Conservation (phyloP, 2,888 invertebrate species). For the Stenurella melanura region DNA sequence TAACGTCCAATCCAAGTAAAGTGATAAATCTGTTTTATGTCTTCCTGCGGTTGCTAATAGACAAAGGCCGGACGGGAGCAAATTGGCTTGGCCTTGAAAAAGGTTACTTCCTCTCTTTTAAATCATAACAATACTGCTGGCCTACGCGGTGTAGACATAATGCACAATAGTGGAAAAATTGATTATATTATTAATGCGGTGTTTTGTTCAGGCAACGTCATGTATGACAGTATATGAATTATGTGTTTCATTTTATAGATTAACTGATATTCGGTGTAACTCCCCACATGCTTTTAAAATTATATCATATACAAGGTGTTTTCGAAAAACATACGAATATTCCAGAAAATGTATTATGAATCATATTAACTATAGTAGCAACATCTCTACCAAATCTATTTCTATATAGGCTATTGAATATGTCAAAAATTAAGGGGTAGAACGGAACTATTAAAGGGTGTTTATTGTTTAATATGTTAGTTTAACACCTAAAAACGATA, state of each 20-base stretch:
- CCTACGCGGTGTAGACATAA: neutral
- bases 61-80: neutral
- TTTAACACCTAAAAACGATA: too few relatives aligned
- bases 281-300: too few relatives aligned
- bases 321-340: too few relatives aligned
- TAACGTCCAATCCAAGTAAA: too few relatives aligned
- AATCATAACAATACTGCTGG: neutral
- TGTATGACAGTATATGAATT: neutral
- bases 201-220: neutral
- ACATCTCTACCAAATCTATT: too few relatives aligned
- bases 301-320: too few relatives aligned
- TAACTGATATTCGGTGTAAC: neutral
- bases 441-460: too few relatives aligned
- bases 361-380: too few relatives aligned
- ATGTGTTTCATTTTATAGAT: neutral
- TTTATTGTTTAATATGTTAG: too few relatives aligned
- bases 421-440: too few relatives aligned
- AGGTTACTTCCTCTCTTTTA: constrained; percentile 1
- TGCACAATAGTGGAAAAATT: constrained; percentile 3
- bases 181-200: neutral
- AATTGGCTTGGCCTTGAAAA: neutral
- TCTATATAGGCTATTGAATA: too few relatives aligned
- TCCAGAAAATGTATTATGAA: too few relatives aligned
- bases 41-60: neutral
- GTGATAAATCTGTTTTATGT: neutral